Evolutionary conservation across 1,140 invertebrate genomes (phyloP).

Genomic region (Panagrolaimus sp.): DNA sequence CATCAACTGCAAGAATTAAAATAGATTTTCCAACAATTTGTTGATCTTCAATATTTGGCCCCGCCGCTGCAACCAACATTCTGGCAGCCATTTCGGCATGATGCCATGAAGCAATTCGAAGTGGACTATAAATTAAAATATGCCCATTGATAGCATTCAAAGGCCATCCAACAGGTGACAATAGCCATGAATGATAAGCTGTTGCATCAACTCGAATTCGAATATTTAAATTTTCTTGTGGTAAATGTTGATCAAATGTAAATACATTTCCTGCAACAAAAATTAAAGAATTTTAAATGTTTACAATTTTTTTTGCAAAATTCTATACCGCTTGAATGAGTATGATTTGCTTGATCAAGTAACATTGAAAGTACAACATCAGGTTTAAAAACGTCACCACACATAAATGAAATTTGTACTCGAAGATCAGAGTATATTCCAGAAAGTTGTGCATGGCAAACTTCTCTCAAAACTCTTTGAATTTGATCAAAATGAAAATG

Average conservation of each 20-base stretch:
- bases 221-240: constrained; percentile 27
- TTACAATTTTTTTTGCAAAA: neutral
- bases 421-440: constrained; percentile 26
- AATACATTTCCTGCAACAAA: constrained; percentile 24
- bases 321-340: constrained; percentile 23
- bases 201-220: constrained; percentile 22
- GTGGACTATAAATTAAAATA: constrained; percentile 28
- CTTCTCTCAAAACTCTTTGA: constrained; percentile 27
- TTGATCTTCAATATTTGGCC: constrained; percentile 18
- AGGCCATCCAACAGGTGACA: constrained; percentile 23
- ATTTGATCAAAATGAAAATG: constrained; percentile 32
- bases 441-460: constrained; percentile 30
- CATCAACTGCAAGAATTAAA: constrained; percentile 31
- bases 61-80: constrained; percentile 29
- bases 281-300: constrained; percentile 15
- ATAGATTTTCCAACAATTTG: constrained; percentile 29
- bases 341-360: constrained; percentile 68
- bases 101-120: constrained; percentile 28
- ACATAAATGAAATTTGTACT: constrained; percentile 68
- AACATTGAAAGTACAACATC: constrained; percentile 82
- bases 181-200: constrained; percentile 35
- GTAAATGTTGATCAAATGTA: constrained; percentile 23
- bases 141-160: constrained; percentile 35
- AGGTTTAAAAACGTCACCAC: constrained; percentile 84
- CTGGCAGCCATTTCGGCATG: constrained; percentile 32